Percentiles rank a stretch among this genome's conserved stretches.
Evolutionary conservation across 2,888 invertebrate species (phyloP).

Genomic region (Caenorhabditis angaria): DNA sequence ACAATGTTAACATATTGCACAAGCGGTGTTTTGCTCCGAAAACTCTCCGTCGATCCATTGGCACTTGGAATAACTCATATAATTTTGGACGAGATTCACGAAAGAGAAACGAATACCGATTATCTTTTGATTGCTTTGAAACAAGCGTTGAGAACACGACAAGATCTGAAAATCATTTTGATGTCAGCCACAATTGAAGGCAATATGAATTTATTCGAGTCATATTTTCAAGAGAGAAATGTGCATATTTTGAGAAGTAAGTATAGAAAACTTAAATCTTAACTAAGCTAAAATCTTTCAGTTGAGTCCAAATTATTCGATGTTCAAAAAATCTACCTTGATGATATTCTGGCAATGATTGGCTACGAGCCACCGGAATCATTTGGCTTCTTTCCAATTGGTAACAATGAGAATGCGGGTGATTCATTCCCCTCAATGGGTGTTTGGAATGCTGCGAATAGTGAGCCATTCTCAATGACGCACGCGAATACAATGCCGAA

Average conservation of each 20-base stretch:
- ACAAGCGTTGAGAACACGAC: conserved; percentile 57
- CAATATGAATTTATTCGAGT: conserved; percentile 83
- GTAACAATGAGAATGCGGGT: background rate
- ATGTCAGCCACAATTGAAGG: conserved; percentile 89
- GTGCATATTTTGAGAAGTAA: conserved; percentile 81
- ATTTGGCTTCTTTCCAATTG: conserved; percentile 8
- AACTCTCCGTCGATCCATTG: conserved; percentile 84
- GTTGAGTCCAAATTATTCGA: conserved; percentile 63
- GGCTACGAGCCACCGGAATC: conserved; percentile 53
- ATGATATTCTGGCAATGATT: conserved; percentile 65
- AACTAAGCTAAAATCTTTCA: conserved; percentile 37
- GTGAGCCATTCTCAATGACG: background rate
- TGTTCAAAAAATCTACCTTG: conserved; percentile 63
- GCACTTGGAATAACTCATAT: conserved; percentile 82
- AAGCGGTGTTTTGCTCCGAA: conserved; percentile 87
- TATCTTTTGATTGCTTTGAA: conserved; percentile 85
- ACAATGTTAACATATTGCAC: conserved; percentile 89
- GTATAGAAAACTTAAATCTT: background rate
- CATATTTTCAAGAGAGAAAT: conserved; percentile 80
- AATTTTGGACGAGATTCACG: conserved; percentile 88
- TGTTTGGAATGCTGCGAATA: conserved; percentile 9
- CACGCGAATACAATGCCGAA: background rate
- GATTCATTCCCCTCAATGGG: conserved; percentile 9
- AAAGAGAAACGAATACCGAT: conserved; percentile 90
- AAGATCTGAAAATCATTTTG: conserved; percentile 76